Conservation (phyloP, 64 coral and sea anemone species). For the Acropora yongei region DNA sequence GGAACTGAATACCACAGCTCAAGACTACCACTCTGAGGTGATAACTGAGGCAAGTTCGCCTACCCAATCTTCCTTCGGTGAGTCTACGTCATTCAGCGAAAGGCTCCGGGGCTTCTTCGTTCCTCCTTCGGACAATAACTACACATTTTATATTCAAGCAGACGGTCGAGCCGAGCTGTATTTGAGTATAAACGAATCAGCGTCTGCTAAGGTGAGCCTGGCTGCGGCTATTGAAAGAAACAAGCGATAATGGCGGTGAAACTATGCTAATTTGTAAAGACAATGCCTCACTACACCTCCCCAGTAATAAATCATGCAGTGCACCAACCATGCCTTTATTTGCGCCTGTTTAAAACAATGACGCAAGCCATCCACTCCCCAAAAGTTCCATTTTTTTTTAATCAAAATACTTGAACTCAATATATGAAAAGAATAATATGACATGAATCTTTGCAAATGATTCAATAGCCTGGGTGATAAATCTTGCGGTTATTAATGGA, state of each 20-base stretch:
- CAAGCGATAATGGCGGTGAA: not conserved
- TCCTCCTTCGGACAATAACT: constrained; percentile 76
- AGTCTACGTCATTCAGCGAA: constrained; percentile 58
- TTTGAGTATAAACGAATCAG: constrained; percentile 38
- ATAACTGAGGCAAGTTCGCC: constrained; percentile 47
- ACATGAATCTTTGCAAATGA: too few species aligned
- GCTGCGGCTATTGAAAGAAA: not conserved
- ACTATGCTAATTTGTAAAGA: too few species aligned
- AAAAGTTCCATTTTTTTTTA: too few species aligned
- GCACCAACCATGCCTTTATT: too few species aligned
- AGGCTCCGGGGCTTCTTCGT: constrained; percentile 71
- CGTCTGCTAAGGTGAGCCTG: constrained; percentile 27
- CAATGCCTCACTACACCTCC: too few species aligned
- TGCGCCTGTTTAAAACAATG: too few species aligned
- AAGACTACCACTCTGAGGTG: constrained; percentile 58
- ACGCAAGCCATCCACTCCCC: too few species aligned
- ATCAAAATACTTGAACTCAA: too few species aligned
- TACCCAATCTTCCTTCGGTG: constrained; percentile 45
- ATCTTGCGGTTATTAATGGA: too few species aligned
- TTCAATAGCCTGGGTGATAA: too few species aligned
- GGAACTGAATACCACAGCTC: constrained; percentile 10
- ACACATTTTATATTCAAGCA: constrained; percentile 67
- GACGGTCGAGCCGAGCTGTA: constrained; percentile 64
- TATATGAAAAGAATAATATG: too few species aligned
- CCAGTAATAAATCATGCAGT: too few species aligned